phyloP scores from a whole-genome alignment of 2,113 vertebrate species.

The Sinocyclocheilus anophthalmus region DNA sequence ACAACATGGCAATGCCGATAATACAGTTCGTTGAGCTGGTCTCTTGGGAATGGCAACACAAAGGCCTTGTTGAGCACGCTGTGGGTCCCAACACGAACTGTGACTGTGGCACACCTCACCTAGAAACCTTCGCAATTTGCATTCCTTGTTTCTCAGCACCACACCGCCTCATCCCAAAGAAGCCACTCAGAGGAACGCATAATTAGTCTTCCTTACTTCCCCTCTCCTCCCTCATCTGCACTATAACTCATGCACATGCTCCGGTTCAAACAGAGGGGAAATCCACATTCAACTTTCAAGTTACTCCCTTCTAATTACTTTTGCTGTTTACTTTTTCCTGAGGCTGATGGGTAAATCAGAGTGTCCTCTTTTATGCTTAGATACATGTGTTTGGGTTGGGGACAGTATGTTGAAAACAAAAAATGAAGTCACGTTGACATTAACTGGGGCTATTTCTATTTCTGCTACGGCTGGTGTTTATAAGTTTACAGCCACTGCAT shows the following conservation, averaged over 20 bases:
- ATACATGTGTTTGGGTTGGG: slow-evolving; percentile 58
- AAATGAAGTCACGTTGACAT: slow-evolving; percentile 53
- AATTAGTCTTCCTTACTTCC: slow-evolving; percentile 62
- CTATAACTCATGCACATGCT: slow-evolving; percentile 66
- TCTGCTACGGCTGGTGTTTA: slow-evolving; percentile 28
- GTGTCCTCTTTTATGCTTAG: slow-evolving; percentile 52
- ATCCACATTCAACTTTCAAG: slow-evolving; percentile 64
- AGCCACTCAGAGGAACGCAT: slow-evolving; percentile 65
- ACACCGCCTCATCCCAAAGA: slow-evolving; percentile 62
- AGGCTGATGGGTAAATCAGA: slow-evolving; percentile 57
- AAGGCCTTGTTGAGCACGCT: slow-evolving; percentile 70
- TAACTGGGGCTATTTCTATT: slow-evolving; percentile 23
- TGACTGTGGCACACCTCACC: slow-evolving; percentile 66
- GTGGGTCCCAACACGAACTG: slow-evolving; percentile 66
- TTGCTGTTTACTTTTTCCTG: slow-evolving; percentile 64
- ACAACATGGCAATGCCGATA: slow-evolving; percentile 71
- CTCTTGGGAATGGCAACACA: slow-evolving; percentile 69
- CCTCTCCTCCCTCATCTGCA: slow-evolving; percentile 62
- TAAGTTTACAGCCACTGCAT: background rate
- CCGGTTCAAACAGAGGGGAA: slow-evolving; percentile 70
- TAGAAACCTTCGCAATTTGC: slow-evolving; percentile 71
- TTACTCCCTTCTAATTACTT: slow-evolving; percentile 65
- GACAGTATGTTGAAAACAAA: slow-evolving; percentile 48
- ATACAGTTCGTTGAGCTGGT: slow-evolving; percentile 67
- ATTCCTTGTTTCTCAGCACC: slow-evolving; percentile 67